Evolutionary conservation across 2,113 vertebrate genomes (phyloP).

Genomic region (Otus sunia): DNA sequence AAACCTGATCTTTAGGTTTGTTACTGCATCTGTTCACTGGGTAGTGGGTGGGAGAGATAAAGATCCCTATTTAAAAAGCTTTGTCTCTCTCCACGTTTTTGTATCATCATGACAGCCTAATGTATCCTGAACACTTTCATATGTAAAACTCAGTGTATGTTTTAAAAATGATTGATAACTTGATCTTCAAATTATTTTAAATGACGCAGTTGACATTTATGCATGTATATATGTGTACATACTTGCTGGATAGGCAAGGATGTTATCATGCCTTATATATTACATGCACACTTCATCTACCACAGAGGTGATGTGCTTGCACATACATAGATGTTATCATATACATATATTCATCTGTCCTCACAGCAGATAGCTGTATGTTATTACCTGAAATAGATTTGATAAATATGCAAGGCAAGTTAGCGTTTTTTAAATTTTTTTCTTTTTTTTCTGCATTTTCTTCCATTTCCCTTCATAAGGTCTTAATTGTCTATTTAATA

Average conservation of each 20-base stretch:
- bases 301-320: neutral
- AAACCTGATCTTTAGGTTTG: neutral
- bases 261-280: neutral
- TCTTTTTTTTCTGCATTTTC: neutral
- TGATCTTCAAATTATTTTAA: slow-evolving; percentile 41
- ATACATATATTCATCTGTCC: neutral
- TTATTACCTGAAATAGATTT: neutral
- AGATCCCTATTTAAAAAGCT: slow-evolving; percentile 25
- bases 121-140: slow-evolving; percentile 18
- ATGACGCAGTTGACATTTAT: slow-evolving; percentile 45
- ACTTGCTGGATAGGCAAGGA: neutral
- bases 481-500: neutral
- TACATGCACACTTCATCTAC: neutral
- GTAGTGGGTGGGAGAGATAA: neutral
- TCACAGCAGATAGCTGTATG: neutral
- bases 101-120: slow-evolving; percentile 17
- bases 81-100: neutral
- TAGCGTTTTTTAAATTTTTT: neutral
- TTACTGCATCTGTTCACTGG: neutral
- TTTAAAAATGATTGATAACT: slow-evolving; percentile 51
- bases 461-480: neutral
- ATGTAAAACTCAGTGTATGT: neutral
- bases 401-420: neutral
- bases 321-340: neutral
- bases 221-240: slow-evolving; percentile 12